Evolutionary conservation across 2,888 invertebrate genomes (phyloP), one percentile per base, ranked within the genome.

Genomic region (Sphaerophoria rueppellii): DNA sequence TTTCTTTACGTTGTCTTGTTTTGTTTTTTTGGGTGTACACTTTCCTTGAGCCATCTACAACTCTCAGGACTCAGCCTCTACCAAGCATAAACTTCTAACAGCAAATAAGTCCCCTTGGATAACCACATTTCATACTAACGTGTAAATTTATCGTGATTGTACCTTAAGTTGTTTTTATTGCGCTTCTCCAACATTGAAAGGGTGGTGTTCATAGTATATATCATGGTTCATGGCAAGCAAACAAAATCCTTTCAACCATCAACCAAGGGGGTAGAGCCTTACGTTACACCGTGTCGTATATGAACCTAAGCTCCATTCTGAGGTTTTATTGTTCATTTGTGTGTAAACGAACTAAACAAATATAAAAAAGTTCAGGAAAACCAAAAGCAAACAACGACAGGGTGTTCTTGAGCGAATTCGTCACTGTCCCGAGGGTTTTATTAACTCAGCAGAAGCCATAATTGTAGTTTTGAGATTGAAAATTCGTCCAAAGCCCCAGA

Each of bases 141-240:
- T 73, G 81, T 76, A 69, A 81, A 85, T 85, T 85, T 85, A 85
- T 80, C 85, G 76, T 81, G 76, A 81, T 85, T 85, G 69, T 77
- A 73, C 76, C 76, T 73, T 85, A 85, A 85, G 85, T 85, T 85
- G 85, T 85, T 73, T 85, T 85, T 85, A 85, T 85, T 85, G 81
- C 85, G 60, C 85, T 70, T 67, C 67, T 60, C 24, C 24, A 40
- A 60, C 69, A 52, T 55, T 57, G 57, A 70, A 4, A 6, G 40
- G 9, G 16, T 40, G 24, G 24, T 24, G 43, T 16, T 2, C 3
- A 0, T 0, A 52, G 7, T 52, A 52, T 16, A 79, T 67, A 74
- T 57, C 60, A 61, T 75, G 71, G 63, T 52, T 43, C 55, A 65
- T 61, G 71, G n/a, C 46, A 60, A 43, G 35, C 40, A 61, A 74